Conservation (phyloP, 2,113 vertebrate genomes). For the Bagarius yarrelli region DNA sequence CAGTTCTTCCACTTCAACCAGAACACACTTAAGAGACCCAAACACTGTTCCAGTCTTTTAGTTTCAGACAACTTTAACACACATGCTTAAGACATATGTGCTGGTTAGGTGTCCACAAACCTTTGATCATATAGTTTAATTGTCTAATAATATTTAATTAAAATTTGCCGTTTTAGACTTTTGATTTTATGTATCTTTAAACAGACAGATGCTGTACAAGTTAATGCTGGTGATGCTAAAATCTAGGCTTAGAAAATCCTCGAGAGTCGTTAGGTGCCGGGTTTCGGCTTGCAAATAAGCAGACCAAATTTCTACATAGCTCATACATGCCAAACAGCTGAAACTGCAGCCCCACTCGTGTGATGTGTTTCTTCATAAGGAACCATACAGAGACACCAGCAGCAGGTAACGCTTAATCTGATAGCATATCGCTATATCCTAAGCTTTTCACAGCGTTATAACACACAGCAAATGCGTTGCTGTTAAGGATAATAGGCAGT, state of each 20-base stretch:
- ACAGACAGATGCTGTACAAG: constrained; percentile 24
- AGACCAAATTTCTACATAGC: constrained; percentile 25
- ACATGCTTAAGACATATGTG: no score
- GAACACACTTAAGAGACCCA: no score
- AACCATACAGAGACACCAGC: constrained; percentile 34
- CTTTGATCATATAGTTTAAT: no score
- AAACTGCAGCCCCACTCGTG: background rate
- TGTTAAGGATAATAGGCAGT: constrained; percentile 18
- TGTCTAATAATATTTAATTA: no score
- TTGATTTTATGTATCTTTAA: constrained; percentile 40
- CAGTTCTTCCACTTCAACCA: no score
- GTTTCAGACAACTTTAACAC: no score
- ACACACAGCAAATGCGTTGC: constrained; percentile 1
- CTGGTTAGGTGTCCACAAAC: no score
- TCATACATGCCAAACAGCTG: constrained; percentile 23
- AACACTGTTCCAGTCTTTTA: no score
- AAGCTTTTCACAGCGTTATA: constrained; percentile 7
- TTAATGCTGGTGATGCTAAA: constrained; percentile 27
- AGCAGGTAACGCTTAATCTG: constrained; percentile 41
- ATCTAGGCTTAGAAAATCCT: constrained; percentile 14
- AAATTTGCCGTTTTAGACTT: background rate
- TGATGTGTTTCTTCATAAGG: constrained; percentile 44
- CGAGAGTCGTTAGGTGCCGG: background rate
- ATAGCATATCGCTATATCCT: constrained; percentile 14
- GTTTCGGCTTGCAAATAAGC: constrained; percentile 22